These are phyloP conservation scores for Syngnathus rostellatus DNA, from an alignment of 2,797 vertebrate genomes.

Conservation along the genomic window DNA sequence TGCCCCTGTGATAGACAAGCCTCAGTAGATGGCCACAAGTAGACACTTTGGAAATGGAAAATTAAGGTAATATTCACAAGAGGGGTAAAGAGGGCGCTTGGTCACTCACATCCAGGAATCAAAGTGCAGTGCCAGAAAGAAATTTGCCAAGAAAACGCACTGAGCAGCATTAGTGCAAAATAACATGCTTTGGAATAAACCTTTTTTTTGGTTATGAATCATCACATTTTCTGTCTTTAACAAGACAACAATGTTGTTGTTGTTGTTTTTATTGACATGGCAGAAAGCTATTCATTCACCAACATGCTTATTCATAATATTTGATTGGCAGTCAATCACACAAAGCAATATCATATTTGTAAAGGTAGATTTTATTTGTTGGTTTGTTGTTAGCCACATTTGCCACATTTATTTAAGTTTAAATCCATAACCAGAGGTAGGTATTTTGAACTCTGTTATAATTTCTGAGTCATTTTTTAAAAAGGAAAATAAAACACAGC, in stretches of 20 bases:
- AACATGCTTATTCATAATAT: not conserved
- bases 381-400: not conserved
- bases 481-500: slow-evolving; percentile 57
- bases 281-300: not conserved
- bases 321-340: not conserved
- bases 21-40: not conserved
- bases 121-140: not conserved
- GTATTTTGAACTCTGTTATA: slow-evolving; percentile 63
- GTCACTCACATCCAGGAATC: not conserved
- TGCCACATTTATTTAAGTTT: not conserved
- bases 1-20: not conserved
- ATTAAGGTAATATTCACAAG: not conserved
- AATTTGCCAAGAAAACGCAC: not conserved
- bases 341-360: not conserved
- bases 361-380: not conserved
- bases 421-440: not conserved
- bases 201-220: not conserved
- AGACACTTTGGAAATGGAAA: not conserved
- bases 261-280: not conserved
- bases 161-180: not conserved
- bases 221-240: not conserved
- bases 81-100: not conserved
- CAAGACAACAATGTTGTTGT: not conserved
- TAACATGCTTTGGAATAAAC: not conserved
- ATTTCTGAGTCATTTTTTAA: slow-evolving; percentile 68